These are phyloP conservation scores for Acanthaster planci DNA, from an alignment of 35 echinoderm and acorn worm genomes.

Conservation along the genomic window DNA sequence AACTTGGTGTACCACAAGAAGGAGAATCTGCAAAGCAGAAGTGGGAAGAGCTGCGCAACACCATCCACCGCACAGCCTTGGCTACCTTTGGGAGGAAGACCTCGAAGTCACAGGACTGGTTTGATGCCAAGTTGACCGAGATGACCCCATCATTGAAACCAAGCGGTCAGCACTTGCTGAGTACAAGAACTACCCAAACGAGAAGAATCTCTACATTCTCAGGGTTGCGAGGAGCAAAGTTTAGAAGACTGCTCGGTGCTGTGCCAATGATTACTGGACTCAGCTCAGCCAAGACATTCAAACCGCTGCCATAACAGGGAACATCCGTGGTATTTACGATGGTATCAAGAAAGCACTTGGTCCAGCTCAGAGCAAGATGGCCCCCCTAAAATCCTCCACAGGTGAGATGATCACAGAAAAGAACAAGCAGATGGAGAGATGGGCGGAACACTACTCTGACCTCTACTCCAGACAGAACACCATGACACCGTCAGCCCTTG, in stretches of 20 bases:
- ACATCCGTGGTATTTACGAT: slow-evolving; percentile 70
- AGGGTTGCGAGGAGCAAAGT: too few species aligned
- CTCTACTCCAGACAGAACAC: slow-evolving; percentile 26
- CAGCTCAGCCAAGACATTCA: too few species aligned
- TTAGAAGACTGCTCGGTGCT: too few species aligned
- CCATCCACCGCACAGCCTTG: slow-evolving; percentile 34
- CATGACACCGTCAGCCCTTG: slow-evolving; percentile 26
- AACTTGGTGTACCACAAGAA: not conserved
- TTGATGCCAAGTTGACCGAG: slow-evolving; percentile 22
- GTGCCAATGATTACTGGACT: too few species aligned
- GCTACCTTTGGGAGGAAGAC: slow-evolving; percentile 35
- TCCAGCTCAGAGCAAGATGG: slow-evolving; percentile 7
- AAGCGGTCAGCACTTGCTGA: slow-evolving; percentile 39
- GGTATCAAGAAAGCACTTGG: slow-evolving; percentile 42
- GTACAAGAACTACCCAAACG: too few species aligned
- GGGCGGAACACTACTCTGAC: too few species aligned
- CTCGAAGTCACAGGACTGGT: slow-evolving; percentile 23
- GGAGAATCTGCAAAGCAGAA: not conserved
- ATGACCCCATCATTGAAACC: slow-evolving; percentile 44
- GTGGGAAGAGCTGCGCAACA: slow-evolving; percentile 16
- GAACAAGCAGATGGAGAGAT: too few species aligned
- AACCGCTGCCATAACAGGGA: slow-evolving; percentile 20
- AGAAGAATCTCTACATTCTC: too few species aligned
- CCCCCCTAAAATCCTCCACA: slow-evolving; percentile 45
- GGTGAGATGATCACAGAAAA: slow-evolving; percentile 20